Evolutionary conservation across 1,140 invertebrate species (phyloP), one percentile per base, ranked within the genome.

Genomic region (Drosophila auraria): DNA sequence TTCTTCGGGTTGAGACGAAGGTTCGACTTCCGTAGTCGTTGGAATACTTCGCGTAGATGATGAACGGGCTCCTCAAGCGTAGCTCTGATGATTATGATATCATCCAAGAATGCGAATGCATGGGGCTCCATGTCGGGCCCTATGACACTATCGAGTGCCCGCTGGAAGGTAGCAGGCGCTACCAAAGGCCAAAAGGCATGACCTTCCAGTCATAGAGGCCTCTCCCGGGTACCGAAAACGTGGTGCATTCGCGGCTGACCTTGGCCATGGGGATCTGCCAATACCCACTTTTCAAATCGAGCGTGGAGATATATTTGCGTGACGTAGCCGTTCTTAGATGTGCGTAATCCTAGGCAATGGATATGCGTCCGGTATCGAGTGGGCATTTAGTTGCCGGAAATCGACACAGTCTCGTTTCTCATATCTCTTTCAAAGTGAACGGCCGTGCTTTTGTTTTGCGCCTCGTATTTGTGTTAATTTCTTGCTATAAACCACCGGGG

Each of bases 131-230:
- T 17, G 6, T 86, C 54, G 5, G 74, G 77, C 33, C 80, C 69
- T 27, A 70, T 59, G 20, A 92, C 75, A 4, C 78, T 17, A 51
- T 93, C 91, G 4, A 93, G 91, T 0, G 93, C 36, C 7, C 93
- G 57, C 59, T 93, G 91, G 65, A 94, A 94, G 0, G 93, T 93
- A 0, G 93, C 91, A 8, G 86, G 91, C 1, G 92, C 91, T 38
- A 93, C 20, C 20, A 20, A 20, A 20, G 20, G 20, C 20, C 20
- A 20, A 20, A 20, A 20, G 20, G 20, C 20, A 20, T 20, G 20
- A 20, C 20, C 20, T 20, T 20, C 20, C 20, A 20, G 20, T 20
- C 20, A 20, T 20, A 93, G 3, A 59, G 25, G 3, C 17, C 9
- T 36, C 27, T 23, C 53, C n/a, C n/a, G 36, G 33, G 12, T 8